Conservation (phyloP, 1,140 invertebrate species). For the Arctopsyche grandis region DNA sequence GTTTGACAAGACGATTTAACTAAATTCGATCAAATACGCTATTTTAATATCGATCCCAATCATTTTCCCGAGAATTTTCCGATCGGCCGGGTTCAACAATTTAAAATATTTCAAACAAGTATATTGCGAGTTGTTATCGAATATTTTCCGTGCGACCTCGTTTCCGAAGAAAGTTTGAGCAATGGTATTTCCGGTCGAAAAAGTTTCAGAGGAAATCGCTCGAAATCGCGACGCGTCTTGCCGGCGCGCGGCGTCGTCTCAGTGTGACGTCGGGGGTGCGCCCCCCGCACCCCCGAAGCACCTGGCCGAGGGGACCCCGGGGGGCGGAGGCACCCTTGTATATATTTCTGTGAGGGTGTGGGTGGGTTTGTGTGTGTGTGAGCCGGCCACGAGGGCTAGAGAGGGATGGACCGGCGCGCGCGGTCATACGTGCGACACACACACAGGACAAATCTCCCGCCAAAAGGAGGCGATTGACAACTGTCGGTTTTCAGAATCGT, state of each 20-base stretch:
- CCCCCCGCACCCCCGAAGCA: neutral
- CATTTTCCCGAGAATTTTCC: no score
- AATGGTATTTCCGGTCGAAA: no score
- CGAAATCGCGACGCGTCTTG: conserved; percentile 13
- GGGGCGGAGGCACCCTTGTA: neutral
- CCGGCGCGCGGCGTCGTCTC: neutral
- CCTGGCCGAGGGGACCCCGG: neutral
- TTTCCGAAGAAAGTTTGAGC: no score
- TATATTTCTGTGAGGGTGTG: neutral
- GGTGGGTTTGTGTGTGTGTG: conserved; percentile 1
- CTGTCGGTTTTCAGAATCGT: conserved; percentile 58
- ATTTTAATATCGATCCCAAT: no score
- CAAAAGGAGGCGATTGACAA: conserved; percentile 60
- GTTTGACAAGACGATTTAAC: no score
- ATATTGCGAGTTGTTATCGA: no score
- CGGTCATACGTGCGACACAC: conserved; percentile 60
- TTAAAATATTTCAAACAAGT: no score
- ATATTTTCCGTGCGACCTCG: no score
- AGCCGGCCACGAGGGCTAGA: conserved; percentile 29
- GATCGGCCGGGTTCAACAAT: no score
- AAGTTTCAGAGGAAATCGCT: no score
- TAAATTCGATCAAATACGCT: no score
- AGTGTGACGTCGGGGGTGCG: neutral
- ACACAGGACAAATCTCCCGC: conserved; percentile 65
- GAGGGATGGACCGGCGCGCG: conserved; percentile 38